Percentiles rank a stretch among this genome's conserved stretches.
Evolutionary conservation across 2,797 vertebrate species (phyloP).

Genomic region (Hoplostethus mediterraneus): DNA sequence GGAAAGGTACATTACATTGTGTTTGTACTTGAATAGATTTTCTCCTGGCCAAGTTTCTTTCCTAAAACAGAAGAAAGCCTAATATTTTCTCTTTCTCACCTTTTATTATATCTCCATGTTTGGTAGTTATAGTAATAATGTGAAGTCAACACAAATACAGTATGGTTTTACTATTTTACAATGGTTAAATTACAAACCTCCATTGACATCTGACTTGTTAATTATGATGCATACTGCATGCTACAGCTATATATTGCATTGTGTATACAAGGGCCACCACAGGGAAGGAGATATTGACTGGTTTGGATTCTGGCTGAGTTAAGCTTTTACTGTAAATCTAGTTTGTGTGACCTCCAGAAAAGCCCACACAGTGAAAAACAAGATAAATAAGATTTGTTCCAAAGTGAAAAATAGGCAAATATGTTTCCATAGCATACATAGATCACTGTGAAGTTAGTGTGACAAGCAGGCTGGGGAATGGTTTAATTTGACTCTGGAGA

Average conservation of each 20-base stretch:
- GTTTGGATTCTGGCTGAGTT: slow-evolving; percentile 24
- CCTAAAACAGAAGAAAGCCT: not conserved
- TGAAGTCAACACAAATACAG: too few relatives aligned
- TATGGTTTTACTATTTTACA: too few relatives aligned
- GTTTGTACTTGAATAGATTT: slow-evolving; percentile 58
- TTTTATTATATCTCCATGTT: slow-evolving; percentile 6
- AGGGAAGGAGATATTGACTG: slow-evolving; percentile 18
- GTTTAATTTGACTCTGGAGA: slow-evolving; percentile 21
- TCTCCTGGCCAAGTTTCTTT: slow-evolving; percentile 2
- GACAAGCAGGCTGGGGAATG: slow-evolving; percentile 5
- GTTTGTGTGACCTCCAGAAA: slow-evolving; percentile 36
- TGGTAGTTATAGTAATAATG: too few relatives aligned
- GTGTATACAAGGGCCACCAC: not conserved
- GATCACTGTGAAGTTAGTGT: slow-evolving; percentile 20
- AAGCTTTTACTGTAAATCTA: slow-evolving; percentile 44
- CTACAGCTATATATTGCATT: slow-evolving; percentile 1
- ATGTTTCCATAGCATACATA: slow-evolving; percentile 25
- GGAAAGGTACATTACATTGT: slow-evolving; percentile 48
- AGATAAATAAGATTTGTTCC: not conserved
- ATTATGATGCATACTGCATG: slow-evolving; percentile 6
- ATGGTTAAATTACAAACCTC: not conserved
- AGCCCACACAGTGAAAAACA: not conserved
- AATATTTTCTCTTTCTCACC: not conserved
- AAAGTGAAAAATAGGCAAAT: slow-evolving; percentile 17
- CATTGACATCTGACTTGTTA: not conserved